These are phyloP conservation scores for Syrista parreyssii DNA, from an alignment of 2,888 invertebrate species.

Conservation along the genomic window DNA sequence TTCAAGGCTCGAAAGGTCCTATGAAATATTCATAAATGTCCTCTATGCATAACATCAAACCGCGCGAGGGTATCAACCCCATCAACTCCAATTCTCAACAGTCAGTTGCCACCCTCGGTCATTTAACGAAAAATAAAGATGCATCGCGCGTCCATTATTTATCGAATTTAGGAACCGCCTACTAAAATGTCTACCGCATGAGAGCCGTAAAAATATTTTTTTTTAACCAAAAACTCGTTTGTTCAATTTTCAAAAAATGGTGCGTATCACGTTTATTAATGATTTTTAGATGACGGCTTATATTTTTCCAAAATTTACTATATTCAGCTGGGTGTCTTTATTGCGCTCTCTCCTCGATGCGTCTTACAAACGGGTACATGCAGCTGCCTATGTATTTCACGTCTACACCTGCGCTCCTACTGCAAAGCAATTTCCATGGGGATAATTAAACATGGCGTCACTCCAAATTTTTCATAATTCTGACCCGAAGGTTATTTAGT, in stretches of 20 bases:
- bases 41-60: background rate
- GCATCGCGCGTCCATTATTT: background rate
- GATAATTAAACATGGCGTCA: background rate
- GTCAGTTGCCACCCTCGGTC: background rate
- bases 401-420: background rate
- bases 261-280: background rate
- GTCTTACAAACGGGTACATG: no score
- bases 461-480: background rate
- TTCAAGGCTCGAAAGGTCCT: background rate
- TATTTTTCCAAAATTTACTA: background rate
- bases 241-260: background rate
- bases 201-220: background rate
- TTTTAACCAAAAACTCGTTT: background rate
- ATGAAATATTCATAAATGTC: conserved; percentile 9
- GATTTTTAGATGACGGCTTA: background rate
- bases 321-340: background rate
- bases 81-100: background rate
- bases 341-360: background rate
- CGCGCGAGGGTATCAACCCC: conserved; percentile 3
- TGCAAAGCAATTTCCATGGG: background rate
- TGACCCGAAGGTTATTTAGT: background rate
- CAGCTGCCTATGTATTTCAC: no score
- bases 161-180: background rate
- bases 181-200: background rate
- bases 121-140: background rate